Conservation (phyloP, 1,140 invertebrate genomes). For the Elymnias hypermnestra region DNA sequence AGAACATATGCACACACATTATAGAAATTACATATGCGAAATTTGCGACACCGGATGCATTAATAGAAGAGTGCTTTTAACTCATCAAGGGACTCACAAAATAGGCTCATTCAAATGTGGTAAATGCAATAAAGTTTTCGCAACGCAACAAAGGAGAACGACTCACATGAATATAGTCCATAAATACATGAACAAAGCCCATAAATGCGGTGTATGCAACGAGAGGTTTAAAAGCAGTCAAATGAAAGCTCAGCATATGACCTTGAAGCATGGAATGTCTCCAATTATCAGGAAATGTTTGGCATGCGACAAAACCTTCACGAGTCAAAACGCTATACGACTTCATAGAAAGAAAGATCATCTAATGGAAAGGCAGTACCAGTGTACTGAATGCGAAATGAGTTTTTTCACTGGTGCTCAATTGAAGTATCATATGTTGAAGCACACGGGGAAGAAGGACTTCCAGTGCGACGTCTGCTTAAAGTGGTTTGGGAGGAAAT, state of each 20-base stretch:
- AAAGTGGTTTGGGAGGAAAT: conserved; percentile 73
- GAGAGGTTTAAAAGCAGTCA: conserved; percentile 18
- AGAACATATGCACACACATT: conserved; percentile 55
- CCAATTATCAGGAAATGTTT: background rate
- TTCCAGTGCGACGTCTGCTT: conserved; percentile 72
- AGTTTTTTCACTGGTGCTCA: conserved; percentile 29
- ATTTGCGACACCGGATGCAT: conserved; percentile 42
- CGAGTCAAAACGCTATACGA: too few relatives aligned
- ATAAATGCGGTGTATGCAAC: conserved; percentile 22
- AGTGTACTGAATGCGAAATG: conserved; percentile 13
- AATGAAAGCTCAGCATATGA: conserved; percentile 17
- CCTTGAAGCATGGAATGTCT: conserved; percentile 38
- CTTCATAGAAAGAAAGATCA: too few relatives aligned
- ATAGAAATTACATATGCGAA: conserved; percentile 44
- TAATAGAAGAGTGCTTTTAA: conserved; percentile 25
- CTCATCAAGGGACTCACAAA: conserved; percentile 37
- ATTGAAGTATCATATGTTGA: conserved; percentile 64
- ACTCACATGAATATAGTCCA: background rate
- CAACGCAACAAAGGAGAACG: background rate
- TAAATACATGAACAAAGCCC: conserved; percentile 8
- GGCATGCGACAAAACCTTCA: background rate
- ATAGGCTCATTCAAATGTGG: conserved; percentile 33
- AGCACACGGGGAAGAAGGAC: conserved; percentile 79
- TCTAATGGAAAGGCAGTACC: background rate
- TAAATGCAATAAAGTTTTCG: conserved; percentile 25